Evolutionary conservation across 2,113 vertebrate genomes (phyloP).

Genomic region (Fregetta grallaria): DNA sequence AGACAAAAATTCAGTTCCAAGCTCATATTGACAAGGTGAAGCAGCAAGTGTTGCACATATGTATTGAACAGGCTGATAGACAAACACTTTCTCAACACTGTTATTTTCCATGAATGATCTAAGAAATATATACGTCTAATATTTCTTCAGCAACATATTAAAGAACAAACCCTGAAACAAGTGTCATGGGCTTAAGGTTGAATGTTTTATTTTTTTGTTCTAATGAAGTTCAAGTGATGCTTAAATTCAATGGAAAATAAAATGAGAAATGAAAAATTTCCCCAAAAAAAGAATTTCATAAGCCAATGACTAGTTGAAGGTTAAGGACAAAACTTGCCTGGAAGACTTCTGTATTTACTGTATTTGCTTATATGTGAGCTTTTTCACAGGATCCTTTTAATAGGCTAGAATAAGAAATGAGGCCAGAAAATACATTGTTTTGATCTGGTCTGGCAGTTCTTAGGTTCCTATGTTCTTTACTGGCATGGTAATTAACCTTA

Average conservation of each 20-base stretch:
- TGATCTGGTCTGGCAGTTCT: not conserved
- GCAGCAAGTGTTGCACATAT: not conserved
- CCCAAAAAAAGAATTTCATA: accelerated
- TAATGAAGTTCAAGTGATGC: not conserved
- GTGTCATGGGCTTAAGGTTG: not conserved
- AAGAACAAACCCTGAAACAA: not conserved
- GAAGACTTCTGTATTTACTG: not conserved
- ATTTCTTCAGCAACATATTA: not conserved
- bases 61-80: not conserved
- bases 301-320: not conserved
- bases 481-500: not conserved
- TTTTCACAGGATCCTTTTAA: not conserved
- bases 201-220: not conserved
- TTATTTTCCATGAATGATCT: not conserved
- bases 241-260: not conserved
- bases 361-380: not conserved
- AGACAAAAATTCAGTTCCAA: not conserved
- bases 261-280: not conserved
- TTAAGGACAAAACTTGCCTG: not conserved
- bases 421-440: not conserved
- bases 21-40: not conserved
- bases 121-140: not conserved
- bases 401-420: not conserved
- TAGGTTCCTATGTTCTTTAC: not conserved
- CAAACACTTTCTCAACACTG: not conserved